A percentile compares a stretch with the other conserved stretches of the same genome.
phyloP scores from a whole-genome alignment of 2,797 vertebrate species.

The Acipenser ruthenus region DNA sequence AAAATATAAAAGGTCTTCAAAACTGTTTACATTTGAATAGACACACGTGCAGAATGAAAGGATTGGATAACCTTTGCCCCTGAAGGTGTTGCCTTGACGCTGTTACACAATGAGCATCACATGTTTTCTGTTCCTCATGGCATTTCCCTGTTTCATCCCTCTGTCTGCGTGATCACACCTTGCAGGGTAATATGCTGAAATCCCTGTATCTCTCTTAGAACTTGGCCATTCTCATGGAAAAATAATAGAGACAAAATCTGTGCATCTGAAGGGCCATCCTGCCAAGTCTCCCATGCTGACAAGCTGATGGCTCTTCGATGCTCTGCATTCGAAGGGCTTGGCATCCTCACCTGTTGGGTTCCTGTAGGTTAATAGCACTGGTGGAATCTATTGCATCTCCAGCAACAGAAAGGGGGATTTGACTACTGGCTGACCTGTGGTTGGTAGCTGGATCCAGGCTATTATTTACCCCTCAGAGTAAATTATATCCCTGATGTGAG shows the following conservation, averaged over 20 bases:
- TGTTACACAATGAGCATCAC: too few species aligned
- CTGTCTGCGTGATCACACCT: background rate
- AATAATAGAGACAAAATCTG: background rate
- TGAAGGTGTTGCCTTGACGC: too few species aligned
- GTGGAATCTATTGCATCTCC: background rate
- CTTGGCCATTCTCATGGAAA: background rate
- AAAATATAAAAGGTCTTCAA: too few species aligned
- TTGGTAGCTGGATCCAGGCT: too few species aligned
- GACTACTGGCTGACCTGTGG: too few species aligned
- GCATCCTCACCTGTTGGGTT: background rate
- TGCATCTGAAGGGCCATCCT: background rate
- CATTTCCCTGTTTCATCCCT: background rate
- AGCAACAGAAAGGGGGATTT: background rate
- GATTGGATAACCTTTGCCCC: too few species aligned
- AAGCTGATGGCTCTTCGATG: background rate
- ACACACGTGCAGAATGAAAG: too few species aligned
- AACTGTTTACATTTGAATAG: too few species aligned
- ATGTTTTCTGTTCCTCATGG: background rate
- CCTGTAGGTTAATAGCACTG: background rate
- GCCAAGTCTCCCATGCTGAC: background rate
- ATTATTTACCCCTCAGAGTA: too few species aligned
- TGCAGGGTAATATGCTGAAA: background rate
- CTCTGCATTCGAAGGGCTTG: background rate
- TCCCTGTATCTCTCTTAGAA: background rate
- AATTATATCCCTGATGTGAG: too few species aligned